phyloP scores from a whole-genome alignment of 2,797 vertebrate species.

The Anabacerthia variegaticeps region DNA sequence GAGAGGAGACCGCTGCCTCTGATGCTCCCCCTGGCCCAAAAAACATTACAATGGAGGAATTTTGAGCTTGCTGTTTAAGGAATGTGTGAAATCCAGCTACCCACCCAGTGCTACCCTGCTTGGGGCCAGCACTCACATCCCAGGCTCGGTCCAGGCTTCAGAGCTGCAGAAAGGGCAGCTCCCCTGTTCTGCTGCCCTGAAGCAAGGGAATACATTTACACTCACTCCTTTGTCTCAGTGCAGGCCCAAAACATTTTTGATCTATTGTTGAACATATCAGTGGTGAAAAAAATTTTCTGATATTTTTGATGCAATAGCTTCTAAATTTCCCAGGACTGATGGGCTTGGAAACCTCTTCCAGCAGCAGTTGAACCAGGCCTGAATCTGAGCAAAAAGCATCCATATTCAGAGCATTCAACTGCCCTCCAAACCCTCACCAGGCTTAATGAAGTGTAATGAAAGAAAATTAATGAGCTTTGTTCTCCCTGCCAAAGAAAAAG shows the following conservation, averaged over 20 bases:
- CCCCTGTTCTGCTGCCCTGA: neutral
- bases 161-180: neutral
- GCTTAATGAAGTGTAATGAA: constrained; percentile 43
- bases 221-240: neutral
- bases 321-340: neutral
- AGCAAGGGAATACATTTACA: neutral
- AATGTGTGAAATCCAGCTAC: neutral
- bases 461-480: constrained; percentile 50
- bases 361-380: neutral
- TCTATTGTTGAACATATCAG: neutral
- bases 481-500: neutral
- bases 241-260: neutral
- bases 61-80: neutral
- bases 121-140: neutral
- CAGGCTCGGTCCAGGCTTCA: neutral
- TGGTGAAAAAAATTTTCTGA: neutral
- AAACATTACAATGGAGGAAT: accelerated
- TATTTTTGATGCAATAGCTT: neutral
- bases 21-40: neutral
- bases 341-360: neutral
- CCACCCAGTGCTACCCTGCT: neutral
- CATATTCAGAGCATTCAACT: neutral
- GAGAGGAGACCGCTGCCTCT: neutral
- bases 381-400: neutral
- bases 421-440: neutral